These are phyloP conservation scores for Lasioglossum calceatum DNA, from an alignment of 2,888 invertebrate species.

Conservation along the genomic window DNA sequence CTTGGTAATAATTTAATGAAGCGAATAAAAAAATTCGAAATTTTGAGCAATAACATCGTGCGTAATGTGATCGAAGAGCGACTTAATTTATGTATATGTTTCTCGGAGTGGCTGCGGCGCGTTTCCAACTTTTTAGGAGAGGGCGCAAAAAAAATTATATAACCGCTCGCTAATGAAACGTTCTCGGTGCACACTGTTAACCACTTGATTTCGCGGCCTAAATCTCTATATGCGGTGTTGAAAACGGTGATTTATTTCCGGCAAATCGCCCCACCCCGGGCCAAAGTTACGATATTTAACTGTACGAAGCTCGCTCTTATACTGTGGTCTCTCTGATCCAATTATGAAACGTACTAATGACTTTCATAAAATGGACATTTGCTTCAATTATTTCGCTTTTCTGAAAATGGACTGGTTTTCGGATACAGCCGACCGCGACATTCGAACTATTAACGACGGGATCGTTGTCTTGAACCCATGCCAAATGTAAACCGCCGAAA, in stretches of 20 bases:
- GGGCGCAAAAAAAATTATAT: neutral
- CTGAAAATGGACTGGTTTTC: neutral
- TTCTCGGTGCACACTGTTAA: neutral
- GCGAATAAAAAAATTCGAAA: neutral
- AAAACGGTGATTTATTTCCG: neutral
- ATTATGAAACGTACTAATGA: neutral
- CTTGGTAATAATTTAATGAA: neutral
- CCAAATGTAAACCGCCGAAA: conserved; percentile 61
- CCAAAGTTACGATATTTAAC: neutral
- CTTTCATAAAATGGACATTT: neutral
- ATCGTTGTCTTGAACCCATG: conserved; percentile 57
- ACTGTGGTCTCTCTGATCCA: neutral
- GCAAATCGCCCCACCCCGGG: neutral
- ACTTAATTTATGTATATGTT: neutral
- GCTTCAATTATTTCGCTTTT: neutral
- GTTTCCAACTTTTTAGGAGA: neutral
- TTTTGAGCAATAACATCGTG: neutral
- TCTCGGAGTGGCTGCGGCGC: neutral
- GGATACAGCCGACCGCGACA: conserved; percentile 13
- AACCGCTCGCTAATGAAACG: neutral
- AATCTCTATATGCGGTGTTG: neutral
- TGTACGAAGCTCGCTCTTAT: neutral
- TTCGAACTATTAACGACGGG: conserved; percentile 56
- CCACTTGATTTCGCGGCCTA: neutral
- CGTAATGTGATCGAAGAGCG: neutral